These are phyloP conservation scores for Hirtodrosophila duncani DNA, from an alignment of 2,888 invertebrate genomes.

Conservation along the genomic window DNA sequence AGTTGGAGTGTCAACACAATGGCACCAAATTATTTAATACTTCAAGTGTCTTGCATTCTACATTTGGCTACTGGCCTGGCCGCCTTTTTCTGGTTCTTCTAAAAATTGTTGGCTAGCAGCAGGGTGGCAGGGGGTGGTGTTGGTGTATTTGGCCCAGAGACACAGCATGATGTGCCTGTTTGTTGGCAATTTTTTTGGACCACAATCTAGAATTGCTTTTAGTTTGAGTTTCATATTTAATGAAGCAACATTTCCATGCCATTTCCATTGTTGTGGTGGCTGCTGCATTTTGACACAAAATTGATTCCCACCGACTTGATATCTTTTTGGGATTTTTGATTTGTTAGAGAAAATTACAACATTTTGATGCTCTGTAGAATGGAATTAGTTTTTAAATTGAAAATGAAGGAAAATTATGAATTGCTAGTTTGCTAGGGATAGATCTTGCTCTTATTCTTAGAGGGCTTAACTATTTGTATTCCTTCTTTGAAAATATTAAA, in stretches of 20 bases:
- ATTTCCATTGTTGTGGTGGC: slow-evolving; percentile 47
- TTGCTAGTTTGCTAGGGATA: no score
- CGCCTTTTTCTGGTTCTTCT: background rate
- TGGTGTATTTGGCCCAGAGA: background rate
- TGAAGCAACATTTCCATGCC: slow-evolving; percentile 59
- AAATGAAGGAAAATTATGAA: slow-evolving; percentile 4
- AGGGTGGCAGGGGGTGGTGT: slow-evolving; percentile 13
- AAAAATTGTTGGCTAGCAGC: slow-evolving; percentile 7
- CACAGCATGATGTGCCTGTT: slow-evolving; percentile 3
- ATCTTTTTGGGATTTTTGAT: background rate
- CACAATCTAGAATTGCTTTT: slow-evolving; percentile 59
- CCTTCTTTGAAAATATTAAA: no score
- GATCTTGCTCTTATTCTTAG: no score
- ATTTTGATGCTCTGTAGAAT: no score
- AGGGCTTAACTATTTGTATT: no score
- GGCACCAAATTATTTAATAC: slow-evolving; percentile 73
- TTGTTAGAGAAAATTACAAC: background rate
- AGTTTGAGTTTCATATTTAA: slow-evolving; percentile 66
- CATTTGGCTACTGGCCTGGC: background rate
- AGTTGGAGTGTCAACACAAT: slow-evolving; percentile 63
- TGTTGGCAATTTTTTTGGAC: slow-evolving; percentile 19
- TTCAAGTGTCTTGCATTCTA: slow-evolving; percentile 56
- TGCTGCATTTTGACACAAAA: slow-evolving; percentile 40
- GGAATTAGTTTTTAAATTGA: no score
- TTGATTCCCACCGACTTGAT: no score